Evolutionary conservation across 2,113 vertebrate genomes (phyloP).

Genomic region (Sander lucioperca): DNA sequence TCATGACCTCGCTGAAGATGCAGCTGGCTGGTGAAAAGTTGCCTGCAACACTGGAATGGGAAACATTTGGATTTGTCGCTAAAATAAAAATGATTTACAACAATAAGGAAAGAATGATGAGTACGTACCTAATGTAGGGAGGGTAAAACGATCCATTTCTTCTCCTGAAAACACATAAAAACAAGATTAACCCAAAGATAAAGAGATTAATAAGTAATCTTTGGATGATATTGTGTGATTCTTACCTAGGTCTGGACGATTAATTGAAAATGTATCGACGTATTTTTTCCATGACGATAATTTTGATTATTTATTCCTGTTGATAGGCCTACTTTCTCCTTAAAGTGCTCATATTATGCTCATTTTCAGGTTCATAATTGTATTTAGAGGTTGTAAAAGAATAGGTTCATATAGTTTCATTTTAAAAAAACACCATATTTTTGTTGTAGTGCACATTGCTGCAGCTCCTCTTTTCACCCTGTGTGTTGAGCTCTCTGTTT

Average conservation of each 20-base stretch:
- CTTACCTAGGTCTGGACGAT: constrained; percentile 79
- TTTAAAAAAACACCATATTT: too few relatives aligned
- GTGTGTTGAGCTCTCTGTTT: too few relatives aligned
- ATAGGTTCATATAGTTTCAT: too few relatives aligned
- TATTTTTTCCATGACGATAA: too few relatives aligned
- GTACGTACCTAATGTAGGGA: constrained; percentile 90
- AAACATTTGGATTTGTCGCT: neutral
- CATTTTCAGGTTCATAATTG: too few relatives aligned
- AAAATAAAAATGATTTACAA: neutral
- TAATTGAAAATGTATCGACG: too few relatives aligned
- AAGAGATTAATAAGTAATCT: neutral
- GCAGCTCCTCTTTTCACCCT: too few relatives aligned
- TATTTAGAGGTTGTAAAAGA: too few relatives aligned
- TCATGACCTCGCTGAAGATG: constrained; percentile 94
- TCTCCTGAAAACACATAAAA: constrained; percentile 67
- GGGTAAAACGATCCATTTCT: constrained; percentile 79
- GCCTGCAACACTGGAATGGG: constrained; percentile 88
- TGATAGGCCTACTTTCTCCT: too few relatives aligned
- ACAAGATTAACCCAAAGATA: neutral
- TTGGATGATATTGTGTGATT: neutral
- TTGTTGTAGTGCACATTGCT: too few relatives aligned
- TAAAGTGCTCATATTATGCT: too few relatives aligned
- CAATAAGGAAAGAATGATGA: neutral
- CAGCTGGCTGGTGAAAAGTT: constrained; percentile 92
- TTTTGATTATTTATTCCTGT: too few relatives aligned